These are phyloP conservation scores for Halcyon senegalensis DNA, from an alignment of 2,113 vertebrate genomes.

Conservation along the genomic window DNA sequence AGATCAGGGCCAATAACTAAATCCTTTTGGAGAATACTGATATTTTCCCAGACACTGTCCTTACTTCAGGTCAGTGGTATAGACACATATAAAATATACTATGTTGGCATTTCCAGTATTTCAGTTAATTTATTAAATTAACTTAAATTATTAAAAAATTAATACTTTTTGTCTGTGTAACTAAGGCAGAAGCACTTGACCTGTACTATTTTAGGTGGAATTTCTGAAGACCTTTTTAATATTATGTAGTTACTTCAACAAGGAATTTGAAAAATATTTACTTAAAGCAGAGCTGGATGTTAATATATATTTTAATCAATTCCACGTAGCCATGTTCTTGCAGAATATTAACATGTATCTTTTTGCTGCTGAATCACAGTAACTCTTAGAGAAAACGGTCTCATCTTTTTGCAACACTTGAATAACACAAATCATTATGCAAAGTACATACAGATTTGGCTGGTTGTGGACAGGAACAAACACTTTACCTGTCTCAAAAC, in stretches of 20 bases:
- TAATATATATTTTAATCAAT: neutral
- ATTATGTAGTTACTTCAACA: neutral
- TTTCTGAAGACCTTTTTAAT: neutral
- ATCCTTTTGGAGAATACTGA: neutral
- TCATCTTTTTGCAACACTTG: neutral
- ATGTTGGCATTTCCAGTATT: neutral
- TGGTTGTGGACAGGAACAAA: neutral
- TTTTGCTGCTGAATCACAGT: neutral
- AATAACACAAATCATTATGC: neutral
- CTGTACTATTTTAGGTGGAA: neutral
- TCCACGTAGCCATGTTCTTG: neutral
- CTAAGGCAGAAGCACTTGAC: neutral
- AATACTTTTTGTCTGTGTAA: neutral
- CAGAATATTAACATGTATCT: neutral
- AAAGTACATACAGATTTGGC: neutral
- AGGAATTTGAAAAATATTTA: neutral
- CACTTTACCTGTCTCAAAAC: neutral
- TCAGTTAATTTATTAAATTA: neutral
- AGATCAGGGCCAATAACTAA: neutral
- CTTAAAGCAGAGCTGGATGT: neutral
- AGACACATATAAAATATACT: neutral
- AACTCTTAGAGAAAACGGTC: neutral
- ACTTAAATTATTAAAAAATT: neutral
- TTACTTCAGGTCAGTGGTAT: neutral
- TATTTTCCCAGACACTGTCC: neutral